Base-by-base conservation (phyloP, 1,140 invertebrate species). In the Drosophila sturtevanti region DNA sequence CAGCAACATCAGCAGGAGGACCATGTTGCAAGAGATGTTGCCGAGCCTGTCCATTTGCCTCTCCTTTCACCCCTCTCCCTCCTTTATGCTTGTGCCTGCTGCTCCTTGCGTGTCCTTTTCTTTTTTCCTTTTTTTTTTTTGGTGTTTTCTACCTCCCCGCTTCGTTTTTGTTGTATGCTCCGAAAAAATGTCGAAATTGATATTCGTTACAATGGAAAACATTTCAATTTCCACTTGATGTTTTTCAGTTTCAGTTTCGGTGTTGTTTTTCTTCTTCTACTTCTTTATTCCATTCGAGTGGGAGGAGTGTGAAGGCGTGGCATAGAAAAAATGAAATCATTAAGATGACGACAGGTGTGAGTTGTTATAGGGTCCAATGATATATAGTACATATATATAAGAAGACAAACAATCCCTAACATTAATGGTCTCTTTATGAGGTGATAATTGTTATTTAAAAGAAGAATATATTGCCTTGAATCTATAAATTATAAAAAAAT, bases 181-280 rank as follows among this genome's bases (percentile, higher is more conserved):
- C 41, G 16, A 44, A 51, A 71, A 85, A 79, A 85, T 87, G 82
- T 87, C 84, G 79, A 84, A 87, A 84, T 84, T 79, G 79, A 87
- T 82, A 89, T 89, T 77, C 79, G 84, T 89, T 77, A 77, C 66
- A 79, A 79, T 75, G 54, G 69, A 72, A 77, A 84, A 87, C 84
- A 87, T 89, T 87, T 87, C 82, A 87, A 87, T 87, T 87, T 89
- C 81, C 79, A 77, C 76, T 87, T 71, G 68, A 76, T 79, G 79
- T 82, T 79, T 67, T 72, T 35, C 22, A 72, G 58, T 56, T 34
- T 14, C 14, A n/a, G 38, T 35, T 7, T 31, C 27, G 27, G 2
- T 24, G 24, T 31, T 31, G 1, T 6, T 31, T 18, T 9, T 27
- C 44, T 37, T 12, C 37, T 24, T 41, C 14, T 22, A 44, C 24